Percentiles rank a stretch among this genome's conserved stretches.
Conservation (phyloP, 2,113 vertebrate genomes). For the Edolisoma coerulescens region DNA sequence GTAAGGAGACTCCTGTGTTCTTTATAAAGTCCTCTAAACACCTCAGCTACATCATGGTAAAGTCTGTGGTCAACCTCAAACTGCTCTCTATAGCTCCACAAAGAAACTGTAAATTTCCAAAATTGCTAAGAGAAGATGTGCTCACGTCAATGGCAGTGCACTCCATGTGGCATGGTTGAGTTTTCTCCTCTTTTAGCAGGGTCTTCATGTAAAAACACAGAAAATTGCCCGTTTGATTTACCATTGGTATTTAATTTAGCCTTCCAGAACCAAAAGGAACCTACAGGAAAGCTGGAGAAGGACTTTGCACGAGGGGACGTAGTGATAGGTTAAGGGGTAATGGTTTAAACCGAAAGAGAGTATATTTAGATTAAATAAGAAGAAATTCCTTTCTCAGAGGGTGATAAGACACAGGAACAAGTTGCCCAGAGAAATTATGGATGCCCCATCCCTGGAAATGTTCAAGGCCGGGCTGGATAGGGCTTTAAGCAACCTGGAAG, state of each 20-base stretch:
- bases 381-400: background rate
- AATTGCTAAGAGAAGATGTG: background rate
- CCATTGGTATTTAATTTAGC: background rate
- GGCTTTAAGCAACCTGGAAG: background rate
- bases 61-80: background rate
- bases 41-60: background rate
- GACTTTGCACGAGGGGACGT: background rate
- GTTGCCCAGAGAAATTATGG: background rate
- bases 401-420: background rate
- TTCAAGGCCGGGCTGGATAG: background rate
- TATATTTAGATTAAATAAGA: background rate
- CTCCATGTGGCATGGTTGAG: background rate
- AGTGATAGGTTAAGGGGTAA: background rate
- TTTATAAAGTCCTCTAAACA: background rate
- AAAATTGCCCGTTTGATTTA: background rate
- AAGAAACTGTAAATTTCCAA: background rate
- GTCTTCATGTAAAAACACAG: background rate
- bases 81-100: background rate
- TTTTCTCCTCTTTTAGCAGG: background rate
- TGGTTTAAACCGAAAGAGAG: background rate
- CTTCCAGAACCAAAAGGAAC: background rate
- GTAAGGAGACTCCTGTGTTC: background rate
- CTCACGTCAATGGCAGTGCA: fast-evolving
- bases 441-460: background rate
- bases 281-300: background rate